A percentile compares a stretch with the other conserved stretches of the same genome.
Evolutionary conservation across 2,797 vertebrate genomes (phyloP).

Genomic region (Sphaeramia orbicularis): DNA sequence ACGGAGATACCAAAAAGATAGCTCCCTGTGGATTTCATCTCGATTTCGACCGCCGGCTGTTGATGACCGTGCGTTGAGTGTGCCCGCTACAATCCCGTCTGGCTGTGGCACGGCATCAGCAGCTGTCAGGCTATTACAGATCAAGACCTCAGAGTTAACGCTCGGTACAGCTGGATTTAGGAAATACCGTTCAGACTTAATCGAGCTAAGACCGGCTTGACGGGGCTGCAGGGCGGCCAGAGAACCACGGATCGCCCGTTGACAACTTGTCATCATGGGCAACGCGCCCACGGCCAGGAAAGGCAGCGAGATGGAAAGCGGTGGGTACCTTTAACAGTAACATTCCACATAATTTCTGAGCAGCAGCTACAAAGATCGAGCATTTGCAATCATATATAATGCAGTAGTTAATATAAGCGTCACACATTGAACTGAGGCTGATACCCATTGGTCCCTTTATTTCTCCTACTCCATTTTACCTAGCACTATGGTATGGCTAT

Average conservation of each 20-base stretch:
- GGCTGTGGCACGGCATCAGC: conserved; percentile 58
- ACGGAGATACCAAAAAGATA: conserved; percentile 27
- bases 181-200: conserved; percentile 40
- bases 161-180: conserved; percentile 51
- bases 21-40: conserved; percentile 36
- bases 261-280: conserved; percentile 88
- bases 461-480: too few species aligned
- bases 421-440: conserved; percentile 6
- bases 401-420: conserved; percentile 34
- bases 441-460: too few species aligned
- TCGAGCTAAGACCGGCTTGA: conserved; percentile 58
- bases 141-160: conserved; percentile 40
- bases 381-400: conserved; percentile 18
- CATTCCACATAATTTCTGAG: conserved; percentile 26
- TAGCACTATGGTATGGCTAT: background rate
- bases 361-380: conserved; percentile 39
- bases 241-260: conserved; percentile 73
- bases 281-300: conserved; percentile 94
- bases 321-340: conserved; percentile 73
- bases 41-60: conserved; percentile 22
- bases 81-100: conserved; percentile 35
- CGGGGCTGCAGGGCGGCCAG: conserved; percentile 64
- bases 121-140: conserved; percentile 58
- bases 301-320: conserved; percentile 92
- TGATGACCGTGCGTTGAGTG: conserved; percentile 42